These are phyloP conservation scores for Orthosia gracilis DNA, from an alignment of 2,888 invertebrate species.

Conservation along the genomic window DNA sequence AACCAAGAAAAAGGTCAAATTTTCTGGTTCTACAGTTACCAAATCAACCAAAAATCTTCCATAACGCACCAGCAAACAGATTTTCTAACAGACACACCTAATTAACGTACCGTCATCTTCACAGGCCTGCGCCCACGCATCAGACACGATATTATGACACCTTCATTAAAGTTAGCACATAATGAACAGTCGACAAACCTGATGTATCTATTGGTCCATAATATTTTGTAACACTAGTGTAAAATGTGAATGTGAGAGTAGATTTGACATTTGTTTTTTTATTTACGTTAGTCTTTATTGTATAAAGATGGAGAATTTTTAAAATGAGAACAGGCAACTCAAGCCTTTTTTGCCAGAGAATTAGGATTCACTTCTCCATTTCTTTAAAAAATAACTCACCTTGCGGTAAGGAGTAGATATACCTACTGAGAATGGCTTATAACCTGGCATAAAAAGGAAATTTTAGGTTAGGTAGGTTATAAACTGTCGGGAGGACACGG, in stretches of 20 bases:
- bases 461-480: no score
- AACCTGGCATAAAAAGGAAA: no score
- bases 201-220: not conserved
- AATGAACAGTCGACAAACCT: constrained; percentile 4
- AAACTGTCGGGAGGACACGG: no score
- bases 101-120: not conserved
- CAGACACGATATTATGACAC: constrained; percentile 37
- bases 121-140: constrained; percentile 38
- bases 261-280: constrained; percentile 5
- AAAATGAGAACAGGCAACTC: not conserved
- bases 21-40: not conserved
- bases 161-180: constrained; percentile 37
- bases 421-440: no score
- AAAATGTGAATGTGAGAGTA: constrained; percentile 36
- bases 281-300: not conserved
- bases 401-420: no score
- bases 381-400: no score
- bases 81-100: constrained; percentile 7
- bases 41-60: not conserved
- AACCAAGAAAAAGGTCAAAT: not conserved
- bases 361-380: no score
- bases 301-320: not conserved
- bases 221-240: constrained; percentile 42
- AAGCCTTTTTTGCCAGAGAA: no score
- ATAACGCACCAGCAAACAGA: not conserved